These are phyloP conservation scores for Pristionchus japonicus DNA, from an alignment of 2,888 invertebrate species.

Conservation along the genomic window DNA sequence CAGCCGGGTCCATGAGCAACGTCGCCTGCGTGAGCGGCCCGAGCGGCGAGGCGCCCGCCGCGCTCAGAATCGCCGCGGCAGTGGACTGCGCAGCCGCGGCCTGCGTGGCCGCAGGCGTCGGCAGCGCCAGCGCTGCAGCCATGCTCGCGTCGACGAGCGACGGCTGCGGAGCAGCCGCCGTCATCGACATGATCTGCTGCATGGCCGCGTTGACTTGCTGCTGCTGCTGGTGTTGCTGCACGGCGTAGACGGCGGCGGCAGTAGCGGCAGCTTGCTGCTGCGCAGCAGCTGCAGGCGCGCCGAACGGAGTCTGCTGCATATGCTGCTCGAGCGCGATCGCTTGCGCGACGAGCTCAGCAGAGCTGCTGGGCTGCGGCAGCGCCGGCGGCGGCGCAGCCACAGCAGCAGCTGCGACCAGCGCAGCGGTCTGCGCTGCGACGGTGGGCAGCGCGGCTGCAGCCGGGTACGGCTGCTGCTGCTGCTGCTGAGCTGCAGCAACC, in stretches of 20 bases:
- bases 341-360: background rate
- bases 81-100: background rate
- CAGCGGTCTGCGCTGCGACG: too few species aligned
- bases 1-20: constrained; percentile 35
- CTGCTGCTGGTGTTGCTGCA: constrained; percentile 7
- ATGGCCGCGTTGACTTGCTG: background rate
- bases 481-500: constrained; percentile 30
- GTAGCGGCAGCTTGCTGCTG: background rate
- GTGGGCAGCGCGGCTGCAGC: constrained; percentile 1
- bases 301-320: constrained; percentile 12
- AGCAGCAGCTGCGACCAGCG: background rate
- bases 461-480: background rate
- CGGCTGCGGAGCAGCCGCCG: background rate
- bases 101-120: background rate
- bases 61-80: background rate
- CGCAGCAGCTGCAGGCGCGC: background rate
- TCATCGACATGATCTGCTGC: constrained; percentile 13
- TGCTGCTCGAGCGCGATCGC: constrained; percentile 45
- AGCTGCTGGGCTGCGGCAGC: background rate
- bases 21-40: constrained; percentile 8
- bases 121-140: constrained; percentile 21
- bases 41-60: constrained; percentile 31
- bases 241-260: constrained; percentile 4
- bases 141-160: background rate
- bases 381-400: background rate